Conservation (phyloP, 1,140 invertebrate genomes). For the Batillaria attramentaria region DNA sequence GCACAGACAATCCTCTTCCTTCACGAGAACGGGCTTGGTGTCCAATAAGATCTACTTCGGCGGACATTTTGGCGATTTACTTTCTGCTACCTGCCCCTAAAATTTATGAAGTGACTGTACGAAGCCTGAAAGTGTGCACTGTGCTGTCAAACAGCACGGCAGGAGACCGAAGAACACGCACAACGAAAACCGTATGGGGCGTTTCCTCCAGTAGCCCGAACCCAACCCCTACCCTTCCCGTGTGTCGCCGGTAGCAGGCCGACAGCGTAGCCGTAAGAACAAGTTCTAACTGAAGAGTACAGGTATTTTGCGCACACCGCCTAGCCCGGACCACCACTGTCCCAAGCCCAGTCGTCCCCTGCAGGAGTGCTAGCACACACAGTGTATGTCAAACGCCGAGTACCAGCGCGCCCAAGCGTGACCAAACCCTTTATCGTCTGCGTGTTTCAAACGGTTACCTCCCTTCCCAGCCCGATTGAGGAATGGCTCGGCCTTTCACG, state of each 20-base stretch:
- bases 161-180: background rate
- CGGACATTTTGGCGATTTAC: slow-evolving; percentile 7
- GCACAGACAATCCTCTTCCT: slow-evolving; percentile 56
- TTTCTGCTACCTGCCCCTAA: too few species aligned
- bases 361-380: slow-evolving; percentile 8
- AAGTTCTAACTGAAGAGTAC: background rate
- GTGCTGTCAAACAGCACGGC: background rate
- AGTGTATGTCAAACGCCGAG: background rate
- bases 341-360: background rate
- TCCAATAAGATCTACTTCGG: slow-evolving; percentile 44
- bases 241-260: background rate
- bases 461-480: background rate
- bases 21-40: slow-evolving; percentile 41
- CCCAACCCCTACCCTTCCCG: background rate
- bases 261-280: background rate
- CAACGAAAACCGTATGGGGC: background rate
- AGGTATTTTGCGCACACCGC: background rate
- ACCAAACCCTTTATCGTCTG: slow-evolving; percentile 13
- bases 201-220: background rate
- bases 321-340: background rate
- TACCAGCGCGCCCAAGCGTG: slow-evolving; percentile 1
- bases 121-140: background rate
- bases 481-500: background rate
- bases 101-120: background rate
- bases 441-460: background rate